Percentiles rank a stretch among this genome's conserved stretches.
Conservation (phyloP, 2,888 invertebrate species). For the Agrotis ipsilon region DNA sequence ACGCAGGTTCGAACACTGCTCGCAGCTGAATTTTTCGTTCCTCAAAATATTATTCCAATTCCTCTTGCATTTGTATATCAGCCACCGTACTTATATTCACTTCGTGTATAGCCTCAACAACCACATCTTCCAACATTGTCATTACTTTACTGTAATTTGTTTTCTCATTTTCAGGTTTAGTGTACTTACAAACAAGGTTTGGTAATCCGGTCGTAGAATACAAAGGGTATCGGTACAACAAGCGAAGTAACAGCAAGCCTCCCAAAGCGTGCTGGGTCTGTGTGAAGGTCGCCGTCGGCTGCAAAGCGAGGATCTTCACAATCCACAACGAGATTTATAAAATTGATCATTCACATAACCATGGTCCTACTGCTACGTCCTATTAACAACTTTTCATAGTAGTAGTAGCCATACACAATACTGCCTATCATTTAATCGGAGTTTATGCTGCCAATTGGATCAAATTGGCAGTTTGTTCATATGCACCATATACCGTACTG, state of each 20-base stretch:
- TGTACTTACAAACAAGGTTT: conserved; percentile 43
- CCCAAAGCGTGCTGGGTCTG: conserved; percentile 44
- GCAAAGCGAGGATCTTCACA: conserved; percentile 52
- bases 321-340: conserved; percentile 28
- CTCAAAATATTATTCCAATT: too few relatives aligned
- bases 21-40: too few relatives aligned
- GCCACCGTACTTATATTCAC: not conserved
- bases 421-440: too few relatives aligned
- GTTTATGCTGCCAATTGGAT: too few relatives aligned
- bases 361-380: conserved; percentile 4
- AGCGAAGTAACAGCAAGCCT: conserved; percentile 20
- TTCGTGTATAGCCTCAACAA: not conserved
- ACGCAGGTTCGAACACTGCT: too few relatives aligned
- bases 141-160: not conserved
- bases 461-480: too few relatives aligned
- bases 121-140: too few relatives aligned
- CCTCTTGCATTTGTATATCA: not conserved
- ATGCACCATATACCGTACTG: too few relatives aligned
- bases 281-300: conserved; percentile 44
- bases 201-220: conserved; percentile 49
- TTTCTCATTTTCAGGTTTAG: conserved; percentile 32
- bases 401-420: too few relatives aligned
- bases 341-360: conserved; percentile 35
- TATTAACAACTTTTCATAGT: conserved; percentile 1
- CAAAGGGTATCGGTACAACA: conserved; percentile 49